Conservation (phyloP, 2,797 vertebrate species). For the Phalanger gymnotis region DNA sequence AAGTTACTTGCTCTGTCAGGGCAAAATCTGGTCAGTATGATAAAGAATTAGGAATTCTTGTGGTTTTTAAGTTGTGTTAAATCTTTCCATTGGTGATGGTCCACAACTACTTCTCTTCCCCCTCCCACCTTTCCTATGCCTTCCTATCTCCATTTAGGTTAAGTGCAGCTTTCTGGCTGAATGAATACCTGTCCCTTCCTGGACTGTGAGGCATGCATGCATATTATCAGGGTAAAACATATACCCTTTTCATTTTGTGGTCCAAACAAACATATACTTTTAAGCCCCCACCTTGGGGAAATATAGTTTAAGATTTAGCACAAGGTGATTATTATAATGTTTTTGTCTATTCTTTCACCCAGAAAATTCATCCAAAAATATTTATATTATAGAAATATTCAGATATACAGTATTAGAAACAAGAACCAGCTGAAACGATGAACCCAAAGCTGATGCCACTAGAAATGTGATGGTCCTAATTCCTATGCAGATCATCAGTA, state of each 20-base stretch:
- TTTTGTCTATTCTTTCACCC: not conserved
- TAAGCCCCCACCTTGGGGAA: not conserved
- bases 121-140: too few species aligned
- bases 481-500: not conserved
- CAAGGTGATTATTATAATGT: not conserved
- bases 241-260: not conserved
- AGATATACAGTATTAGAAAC: not conserved
- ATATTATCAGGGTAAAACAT: not conserved
- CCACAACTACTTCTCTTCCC: too few species aligned
- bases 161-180: not conserved
- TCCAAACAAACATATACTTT: not conserved
- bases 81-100: too few species aligned
- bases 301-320: not conserved
- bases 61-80: too few species aligned
- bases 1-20: not conserved
- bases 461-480: not conserved
- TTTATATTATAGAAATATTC: not conserved
- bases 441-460: not conserved
- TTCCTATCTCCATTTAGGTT: not conserved
- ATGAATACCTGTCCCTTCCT: not conserved
- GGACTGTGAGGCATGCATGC: not conserved
- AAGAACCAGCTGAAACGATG: not conserved
- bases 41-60: not conserved
- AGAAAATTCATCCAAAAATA: not conserved
- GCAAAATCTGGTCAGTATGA: not conserved